A percentile compares a stretch with the other conserved stretches of the same genome.
These are phyloP conservation scores for Hesperia comma DNA, from an alignment of 2,888 invertebrate genomes.

Conservation along the genomic window DNA sequence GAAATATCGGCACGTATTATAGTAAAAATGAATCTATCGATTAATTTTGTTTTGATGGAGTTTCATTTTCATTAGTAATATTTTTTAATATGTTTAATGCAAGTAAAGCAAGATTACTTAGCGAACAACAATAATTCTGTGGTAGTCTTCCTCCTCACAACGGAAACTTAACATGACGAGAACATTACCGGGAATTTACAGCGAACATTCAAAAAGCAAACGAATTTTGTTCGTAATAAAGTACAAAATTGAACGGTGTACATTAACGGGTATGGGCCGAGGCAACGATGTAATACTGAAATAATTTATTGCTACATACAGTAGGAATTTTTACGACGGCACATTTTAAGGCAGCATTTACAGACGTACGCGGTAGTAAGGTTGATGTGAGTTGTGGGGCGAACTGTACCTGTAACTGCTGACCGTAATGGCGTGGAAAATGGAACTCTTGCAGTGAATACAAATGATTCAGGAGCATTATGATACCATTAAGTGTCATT, in stretches of 20 bases:
- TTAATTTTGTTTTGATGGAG: too few relatives aligned
- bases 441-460: constrained; percentile 12
- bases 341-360: constrained; percentile 40
- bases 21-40: too few relatives aligned
- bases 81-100: constrained; percentile 25
- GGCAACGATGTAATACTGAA: constrained; percentile 47
- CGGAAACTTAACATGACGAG: constrained; percentile 55
- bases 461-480: constrained; percentile 16
- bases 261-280: constrained; percentile 47
- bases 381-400: constrained; percentile 19
- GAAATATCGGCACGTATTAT: too few relatives aligned
- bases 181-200: constrained; percentile 47
- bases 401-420: constrained; percentile 23
- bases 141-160: constrained; percentile 46
- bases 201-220: constrained; percentile 55
- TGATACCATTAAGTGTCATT: too few relatives aligned
- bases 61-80: too few relatives aligned
- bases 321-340: constrained; percentile 44
- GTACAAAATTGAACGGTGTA: constrained; percentile 64
- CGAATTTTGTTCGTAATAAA: constrained; percentile 56
- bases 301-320: constrained; percentile 53
- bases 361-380: constrained; percentile 22
- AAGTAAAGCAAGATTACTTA: constrained; percentile 38
- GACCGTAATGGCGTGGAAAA: constrained; percentile 29
- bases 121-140: constrained; percentile 37